Percentiles rank a stretch among this genome's conserved stretches.
Conservation (phyloP, 1,140 invertebrate genomes). For the Caerostris darwini region DNA sequence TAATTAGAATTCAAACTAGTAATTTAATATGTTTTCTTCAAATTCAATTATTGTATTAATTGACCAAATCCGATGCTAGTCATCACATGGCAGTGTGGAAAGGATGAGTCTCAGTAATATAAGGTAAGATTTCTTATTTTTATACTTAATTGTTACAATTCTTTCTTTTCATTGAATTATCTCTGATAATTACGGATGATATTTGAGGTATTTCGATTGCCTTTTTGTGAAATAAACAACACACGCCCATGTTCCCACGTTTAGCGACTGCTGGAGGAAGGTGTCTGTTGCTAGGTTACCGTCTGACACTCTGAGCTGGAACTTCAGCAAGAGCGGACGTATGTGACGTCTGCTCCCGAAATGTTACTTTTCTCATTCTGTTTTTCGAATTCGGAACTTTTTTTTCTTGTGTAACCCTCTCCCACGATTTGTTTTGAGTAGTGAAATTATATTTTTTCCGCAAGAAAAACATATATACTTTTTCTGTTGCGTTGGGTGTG, state of each 20-base stretch:
- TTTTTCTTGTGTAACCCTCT: not conserved
- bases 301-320: not conserved
- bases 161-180: not conserved
- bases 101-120: not conserved
- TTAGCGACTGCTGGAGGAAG: not conserved
- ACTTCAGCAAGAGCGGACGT: not conserved
- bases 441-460: not conserved
- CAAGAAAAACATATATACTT: not conserved
- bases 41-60: not conserved
- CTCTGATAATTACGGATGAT: not conserved
- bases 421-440: not conserved
- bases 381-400: not conserved
- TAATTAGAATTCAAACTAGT: not conserved
- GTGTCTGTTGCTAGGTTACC: not conserved
- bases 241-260: not conserved
- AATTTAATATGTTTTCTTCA: not conserved
- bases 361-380: not conserved
- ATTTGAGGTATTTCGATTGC: not conserved
- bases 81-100: conserved; percentile 51
- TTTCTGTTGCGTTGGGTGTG: not conserved
- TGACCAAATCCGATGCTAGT: not conserved
- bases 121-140: conserved; percentile 32
- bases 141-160: not conserved
- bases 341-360: not conserved
- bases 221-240: not conserved